Conservation (phyloP, 2,797 vertebrate species). For the Gastrophryne carolinensis region DNA sequence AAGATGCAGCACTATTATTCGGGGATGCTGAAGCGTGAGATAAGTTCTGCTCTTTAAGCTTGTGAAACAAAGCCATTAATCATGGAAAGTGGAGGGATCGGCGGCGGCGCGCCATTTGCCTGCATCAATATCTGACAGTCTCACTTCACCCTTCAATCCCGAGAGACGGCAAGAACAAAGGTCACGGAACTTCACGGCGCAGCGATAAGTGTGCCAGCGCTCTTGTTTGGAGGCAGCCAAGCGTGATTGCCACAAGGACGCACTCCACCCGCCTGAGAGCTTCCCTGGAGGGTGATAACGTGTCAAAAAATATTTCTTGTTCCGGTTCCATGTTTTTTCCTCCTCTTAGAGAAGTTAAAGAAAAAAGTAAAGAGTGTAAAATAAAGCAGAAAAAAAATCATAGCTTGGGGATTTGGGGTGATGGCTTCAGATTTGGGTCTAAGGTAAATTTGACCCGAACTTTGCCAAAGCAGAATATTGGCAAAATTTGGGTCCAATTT, state of each 20-base stretch:
- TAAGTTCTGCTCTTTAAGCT: constrained; percentile 27
- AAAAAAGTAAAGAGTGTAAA: no score
- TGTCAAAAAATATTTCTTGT: no score
- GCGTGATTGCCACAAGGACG: neutral
- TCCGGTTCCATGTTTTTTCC: no score
- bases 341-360: no score
- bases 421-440: no score
- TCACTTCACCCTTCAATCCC: constrained; percentile 58
- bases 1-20: constrained; percentile 14
- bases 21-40: constrained; percentile 38
- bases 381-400: no score
- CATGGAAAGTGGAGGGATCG: constrained; percentile 33
- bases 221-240: constrained; percentile 1
- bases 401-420: no score
- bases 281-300: neutral
- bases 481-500: no score
- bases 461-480: no score
- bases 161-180: constrained; percentile 58
- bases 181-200: constrained; percentile 55
- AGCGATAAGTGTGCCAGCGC: constrained; percentile 43
- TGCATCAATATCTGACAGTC: constrained; percentile 51
- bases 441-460: no score
- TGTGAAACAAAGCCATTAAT: constrained; percentile 45
- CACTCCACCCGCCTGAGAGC: neutral
- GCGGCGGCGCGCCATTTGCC: constrained; percentile 7